Evolutionary conservation across 2,797 vertebrate genomes (phyloP).

Genomic region (Pterois miles): DNA sequence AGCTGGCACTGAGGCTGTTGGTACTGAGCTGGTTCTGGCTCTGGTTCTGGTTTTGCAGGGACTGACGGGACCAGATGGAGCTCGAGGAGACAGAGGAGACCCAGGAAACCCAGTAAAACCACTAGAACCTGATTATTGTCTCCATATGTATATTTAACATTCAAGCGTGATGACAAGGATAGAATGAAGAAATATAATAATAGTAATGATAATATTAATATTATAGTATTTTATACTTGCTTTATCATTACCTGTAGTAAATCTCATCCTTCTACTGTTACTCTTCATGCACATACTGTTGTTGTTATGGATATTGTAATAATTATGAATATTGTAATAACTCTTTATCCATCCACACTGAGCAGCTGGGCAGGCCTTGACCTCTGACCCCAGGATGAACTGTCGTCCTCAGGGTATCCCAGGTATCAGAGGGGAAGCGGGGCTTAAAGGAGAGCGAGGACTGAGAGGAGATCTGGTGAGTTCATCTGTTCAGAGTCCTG

Average conservation of each 20-base stretch:
- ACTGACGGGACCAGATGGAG: constrained; percentile 69
- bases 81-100: constrained; percentile 75
- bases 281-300: not conserved
- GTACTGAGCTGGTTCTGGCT: not conserved
- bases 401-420: constrained; percentile 82
- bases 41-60: constrained; percentile 73
- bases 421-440: constrained; percentile 81
- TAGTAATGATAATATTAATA: too few relatives aligned
- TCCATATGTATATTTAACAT: too few relatives aligned
- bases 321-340: too few relatives aligned
- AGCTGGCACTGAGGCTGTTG: not conserved
- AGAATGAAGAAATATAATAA: too few relatives aligned
- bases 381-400: constrained; percentile 34
- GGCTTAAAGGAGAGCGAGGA: constrained; percentile 82
- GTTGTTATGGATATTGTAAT: not conserved
- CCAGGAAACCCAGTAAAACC: constrained; percentile 67
- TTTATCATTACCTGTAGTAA: too few relatives aligned
- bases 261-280: not conserved
- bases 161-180: too few relatives aligned
- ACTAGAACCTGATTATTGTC: not conserved
- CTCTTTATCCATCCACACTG: not conserved
- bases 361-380: not conserved
- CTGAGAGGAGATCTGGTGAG: constrained; percentile 89
- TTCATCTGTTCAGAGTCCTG: too few relatives aligned
- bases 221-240: too few relatives aligned